Percentiles rank a stretch among this genome's conserved stretches.
Conservation (phyloP, 2,888 invertebrate species). For the Lasioglossum marginatum region DNA sequence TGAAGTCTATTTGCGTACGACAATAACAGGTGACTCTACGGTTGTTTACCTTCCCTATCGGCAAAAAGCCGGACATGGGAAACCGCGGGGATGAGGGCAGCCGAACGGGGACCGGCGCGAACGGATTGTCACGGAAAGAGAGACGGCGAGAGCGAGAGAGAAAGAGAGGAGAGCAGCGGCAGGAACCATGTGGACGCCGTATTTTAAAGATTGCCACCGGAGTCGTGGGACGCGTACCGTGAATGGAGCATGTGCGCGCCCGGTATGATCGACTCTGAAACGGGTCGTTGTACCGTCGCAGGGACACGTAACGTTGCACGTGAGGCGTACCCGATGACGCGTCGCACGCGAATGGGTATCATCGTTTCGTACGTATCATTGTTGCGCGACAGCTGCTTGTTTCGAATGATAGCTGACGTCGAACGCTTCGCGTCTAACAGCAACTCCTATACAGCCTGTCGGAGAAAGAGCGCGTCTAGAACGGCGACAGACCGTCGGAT, state of each 20-base stretch:
- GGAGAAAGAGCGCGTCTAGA: background rate
- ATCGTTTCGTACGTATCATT: background rate
- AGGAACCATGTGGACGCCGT: slow-evolving; percentile 49
- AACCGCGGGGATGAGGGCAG: slow-evolving; percentile 47
- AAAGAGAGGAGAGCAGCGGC: slow-evolving; percentile 37
- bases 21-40: slow-evolving; percentile 80
- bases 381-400: background rate
- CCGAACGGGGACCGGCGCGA: slow-evolving; percentile 34
- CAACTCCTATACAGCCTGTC: background rate
- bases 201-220: slow-evolving; percentile 42
- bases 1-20: slow-evolving; percentile 79
- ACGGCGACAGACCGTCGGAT: background rate
- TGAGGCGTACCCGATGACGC: slow-evolving; percentile 4
- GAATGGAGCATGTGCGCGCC: slow-evolving; percentile 24
- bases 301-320: slow-evolving; percentile 34
- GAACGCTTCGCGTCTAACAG: background rate
- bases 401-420: background rate
- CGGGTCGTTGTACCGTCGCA: slow-evolving; percentile 35
- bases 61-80: slow-evolving; percentile 67
- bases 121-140: slow-evolving; percentile 27
- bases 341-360: slow-evolving; percentile 13
- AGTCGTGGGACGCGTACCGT: slow-evolving; percentile 20
- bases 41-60: slow-evolving; percentile 77
- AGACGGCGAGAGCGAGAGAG: background rate
- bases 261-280: slow-evolving; percentile 39